Evolutionary conservation across 2,888 invertebrate species (phyloP).

Genomic region (Drosophila tripunctata): DNA sequence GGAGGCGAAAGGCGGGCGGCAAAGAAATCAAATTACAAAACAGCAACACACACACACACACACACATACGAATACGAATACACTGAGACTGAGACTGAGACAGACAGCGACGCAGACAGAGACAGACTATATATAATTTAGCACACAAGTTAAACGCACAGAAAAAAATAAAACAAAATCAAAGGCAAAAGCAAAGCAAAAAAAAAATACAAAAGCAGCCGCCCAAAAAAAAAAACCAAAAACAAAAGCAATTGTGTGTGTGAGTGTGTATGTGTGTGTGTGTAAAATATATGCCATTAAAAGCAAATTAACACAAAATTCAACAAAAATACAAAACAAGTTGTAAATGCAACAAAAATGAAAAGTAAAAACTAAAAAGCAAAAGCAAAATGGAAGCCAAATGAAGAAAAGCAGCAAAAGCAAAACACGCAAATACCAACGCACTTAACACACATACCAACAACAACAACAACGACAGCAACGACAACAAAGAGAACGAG

Average conservation of each 20-base stretch:
- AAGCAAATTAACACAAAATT: constrained; percentile 53
- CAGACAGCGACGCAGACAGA: constrained; percentile 56
- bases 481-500: constrained; percentile 17
- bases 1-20: constrained; percentile 58
- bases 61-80: constrained; percentile 12
- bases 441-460: constrained; percentile 78
- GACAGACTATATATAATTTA: constrained; percentile 75
- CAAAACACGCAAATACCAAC: constrained; percentile 72
- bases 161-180: constrained; percentile 34
- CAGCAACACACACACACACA: constrained; percentile 62
- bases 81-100: constrained; percentile 34
- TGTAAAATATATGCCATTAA: constrained; percentile 44
- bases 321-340: constrained; percentile 29
- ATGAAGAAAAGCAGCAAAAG: too few relatives aligned
- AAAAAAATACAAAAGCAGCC: constrained; percentile 26
- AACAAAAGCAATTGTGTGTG: constrained; percentile 16
- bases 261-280: constrained; percentile 18
- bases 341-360: constrained; percentile 10
- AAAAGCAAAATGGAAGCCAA: constrained; percentile 5
- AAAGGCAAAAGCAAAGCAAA: constrained; percentile 34
- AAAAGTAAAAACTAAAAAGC: constrained; percentile 42
- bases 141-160: constrained; percentile 74
- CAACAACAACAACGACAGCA: constrained; percentile 53
- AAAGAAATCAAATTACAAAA: constrained; percentile 78
- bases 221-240: constrained; percentile 58